Percentiles rank a stretch among this genome's conserved stretches.
These are phyloP conservation scores for Hermaeophaga mercurialis DNA, from an alignment of 2,888 invertebrate genomes.

Conservation along the genomic window DNA sequence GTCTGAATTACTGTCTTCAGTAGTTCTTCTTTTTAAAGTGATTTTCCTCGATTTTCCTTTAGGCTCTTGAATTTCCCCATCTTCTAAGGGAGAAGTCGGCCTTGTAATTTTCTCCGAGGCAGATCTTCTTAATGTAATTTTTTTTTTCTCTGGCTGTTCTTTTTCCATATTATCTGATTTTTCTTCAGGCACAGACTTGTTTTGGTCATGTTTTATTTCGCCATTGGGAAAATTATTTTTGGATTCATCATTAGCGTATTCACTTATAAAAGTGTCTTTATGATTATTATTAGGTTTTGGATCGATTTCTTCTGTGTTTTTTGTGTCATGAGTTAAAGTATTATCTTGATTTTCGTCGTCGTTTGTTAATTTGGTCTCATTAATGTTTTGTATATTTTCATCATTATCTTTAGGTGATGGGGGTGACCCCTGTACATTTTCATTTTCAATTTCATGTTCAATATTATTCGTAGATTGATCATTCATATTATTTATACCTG, in stretches of 20 bases:
- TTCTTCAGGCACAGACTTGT: too few relatives aligned
- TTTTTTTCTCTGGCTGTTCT: slow-evolving; percentile 22
- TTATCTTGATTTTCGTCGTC: slow-evolving; percentile 15
- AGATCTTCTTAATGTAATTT: slow-evolving; percentile 28
- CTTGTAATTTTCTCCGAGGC: slow-evolving; percentile 22
- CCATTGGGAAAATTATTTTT: slow-evolving; percentile 13
- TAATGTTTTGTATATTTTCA: slow-evolving; percentile 34
- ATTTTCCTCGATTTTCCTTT: slow-evolving; percentile 37
- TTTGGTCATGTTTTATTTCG: slow-evolving; percentile 16
- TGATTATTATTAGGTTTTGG: slow-evolving; percentile 5
- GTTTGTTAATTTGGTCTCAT: slow-evolving; percentile 26
- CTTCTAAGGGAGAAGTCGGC: slow-evolving; percentile 20
- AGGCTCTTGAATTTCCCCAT: slow-evolving; percentile 27
- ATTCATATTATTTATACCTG: slow-evolving; percentile 56
- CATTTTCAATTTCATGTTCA: slow-evolving; percentile 53
- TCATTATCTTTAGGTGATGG: slow-evolving; percentile 53
- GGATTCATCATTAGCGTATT: slow-evolving; percentile 28
- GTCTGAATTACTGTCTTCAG: slow-evolving; percentile 23
- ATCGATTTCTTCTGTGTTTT: slow-evolving; percentile 17
- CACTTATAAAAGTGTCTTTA: slow-evolving; percentile 29
- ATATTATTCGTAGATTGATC: slow-evolving; percentile 49
- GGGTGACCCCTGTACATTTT: slow-evolving; percentile 57
- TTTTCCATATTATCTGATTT: slow-evolving; percentile 28
- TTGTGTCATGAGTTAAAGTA: not conserved
- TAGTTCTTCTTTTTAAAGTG: slow-evolving; percentile 30